phyloP scores from a whole-genome alignment of 2,888 invertebrate genomes.

The Heliconius hortense region DNA sequence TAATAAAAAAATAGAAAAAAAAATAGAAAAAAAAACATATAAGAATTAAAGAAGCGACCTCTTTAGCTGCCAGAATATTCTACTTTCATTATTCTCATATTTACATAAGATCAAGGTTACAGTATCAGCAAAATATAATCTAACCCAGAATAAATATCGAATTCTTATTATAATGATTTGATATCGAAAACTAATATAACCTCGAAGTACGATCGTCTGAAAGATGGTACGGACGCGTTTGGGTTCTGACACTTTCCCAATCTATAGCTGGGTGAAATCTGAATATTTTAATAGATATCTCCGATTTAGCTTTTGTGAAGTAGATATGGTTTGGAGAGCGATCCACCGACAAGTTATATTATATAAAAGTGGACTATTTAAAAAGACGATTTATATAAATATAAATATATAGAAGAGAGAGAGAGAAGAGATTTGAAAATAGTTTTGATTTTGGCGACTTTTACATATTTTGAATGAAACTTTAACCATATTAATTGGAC shows the following conservation, averaged over 20 bases:
- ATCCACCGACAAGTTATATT: neutral
- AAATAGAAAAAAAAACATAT: neutral
- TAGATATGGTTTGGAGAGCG: constrained; percentile 15
- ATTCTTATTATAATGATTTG: constrained; percentile 27
- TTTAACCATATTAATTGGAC: too few relatives aligned
- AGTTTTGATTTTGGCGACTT: too few relatives aligned
- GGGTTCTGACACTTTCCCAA: constrained; percentile 37
- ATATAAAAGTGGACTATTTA: neutral
- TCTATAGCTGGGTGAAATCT: constrained; percentile 35
- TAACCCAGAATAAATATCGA: constrained; percentile 15
- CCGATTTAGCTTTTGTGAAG: constrained; percentile 19
- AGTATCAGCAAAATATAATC: constrained; percentile 16
- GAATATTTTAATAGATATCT: constrained; percentile 38
- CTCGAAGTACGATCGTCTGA: constrained; percentile 28
- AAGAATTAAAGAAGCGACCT: neutral
- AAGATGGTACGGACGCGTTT: constrained; percentile 29
- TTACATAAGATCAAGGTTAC: neutral
- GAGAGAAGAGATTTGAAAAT: too few relatives aligned
- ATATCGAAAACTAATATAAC: constrained; percentile 34
- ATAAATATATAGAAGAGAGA: too few relatives aligned
- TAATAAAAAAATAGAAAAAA: too few relatives aligned
- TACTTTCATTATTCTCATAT: neutral
- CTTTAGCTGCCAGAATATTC: neutral
- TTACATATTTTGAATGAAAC: too few relatives aligned
- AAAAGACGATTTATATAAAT: neutral